A percentile compares a stretch with the other conserved stretches of the same genome.
phyloP scores from a whole-genome alignment of 2,113 vertebrate species.

The Erpornis zantholeuca region DNA sequence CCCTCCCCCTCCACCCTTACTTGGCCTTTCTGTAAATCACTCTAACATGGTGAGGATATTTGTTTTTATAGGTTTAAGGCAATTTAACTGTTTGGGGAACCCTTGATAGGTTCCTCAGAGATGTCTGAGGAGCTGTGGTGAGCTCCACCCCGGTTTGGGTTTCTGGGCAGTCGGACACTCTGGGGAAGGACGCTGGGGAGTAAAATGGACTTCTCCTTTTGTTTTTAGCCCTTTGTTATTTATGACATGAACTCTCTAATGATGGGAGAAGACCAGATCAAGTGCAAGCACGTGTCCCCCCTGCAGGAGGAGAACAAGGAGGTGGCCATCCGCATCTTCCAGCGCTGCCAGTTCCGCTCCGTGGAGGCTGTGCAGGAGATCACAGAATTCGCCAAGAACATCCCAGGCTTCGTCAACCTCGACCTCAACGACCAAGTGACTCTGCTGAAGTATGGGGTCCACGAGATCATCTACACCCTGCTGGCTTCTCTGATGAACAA shows the following conservation, averaged over 20 bases:
- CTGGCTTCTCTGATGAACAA: constrained; percentile 98
- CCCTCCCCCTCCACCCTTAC: neutral
- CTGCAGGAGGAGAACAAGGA: constrained; percentile 84
- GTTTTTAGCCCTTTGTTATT: constrained; percentile 91
- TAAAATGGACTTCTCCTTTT: constrained; percentile 28
- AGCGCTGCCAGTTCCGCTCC: constrained; percentile 92
- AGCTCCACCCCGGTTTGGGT: neutral
- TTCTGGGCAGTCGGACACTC: neutral
- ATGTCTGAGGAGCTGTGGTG: neutral
- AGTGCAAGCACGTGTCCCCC: constrained; percentile 81
- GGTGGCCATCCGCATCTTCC: constrained; percentile 93
- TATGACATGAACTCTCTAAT: constrained; percentile 97
- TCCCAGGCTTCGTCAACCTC: constrained; percentile 90
- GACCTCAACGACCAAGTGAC: constrained; percentile 99
- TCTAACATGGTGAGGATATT: neutral
- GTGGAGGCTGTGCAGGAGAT: constrained; percentile 96
- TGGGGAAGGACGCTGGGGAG: neutral
- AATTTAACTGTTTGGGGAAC: neutral
- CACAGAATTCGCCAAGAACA: constrained; percentile 96
- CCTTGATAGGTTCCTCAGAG: neutral
- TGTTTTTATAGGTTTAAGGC: neutral
- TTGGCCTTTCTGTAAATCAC: neutral
- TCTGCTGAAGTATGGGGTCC: constrained; percentile 94
- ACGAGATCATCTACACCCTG: constrained; percentile 95
- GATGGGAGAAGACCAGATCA: constrained; percentile 95